Percentiles rank a stretch among this genome's conserved stretches.
Conservation (phyloP, 2,113 vertebrate genomes). For the Plectropomus leopardus region DNA sequence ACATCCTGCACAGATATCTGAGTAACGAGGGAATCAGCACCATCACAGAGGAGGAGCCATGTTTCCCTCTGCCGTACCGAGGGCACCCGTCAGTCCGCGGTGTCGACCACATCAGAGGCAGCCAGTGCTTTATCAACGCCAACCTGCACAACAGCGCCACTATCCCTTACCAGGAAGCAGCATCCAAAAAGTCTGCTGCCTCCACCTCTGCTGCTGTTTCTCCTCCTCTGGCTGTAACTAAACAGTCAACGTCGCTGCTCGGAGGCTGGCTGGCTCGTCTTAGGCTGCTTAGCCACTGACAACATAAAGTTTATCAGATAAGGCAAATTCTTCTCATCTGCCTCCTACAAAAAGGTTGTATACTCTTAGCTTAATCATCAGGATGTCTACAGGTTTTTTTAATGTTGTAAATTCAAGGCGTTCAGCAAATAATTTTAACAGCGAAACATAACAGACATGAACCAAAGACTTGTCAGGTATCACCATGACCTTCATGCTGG, state of each 20-base stretch:
- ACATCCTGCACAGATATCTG: constrained; percentile 89
- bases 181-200: constrained; percentile 79
- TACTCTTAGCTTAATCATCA: neutral
- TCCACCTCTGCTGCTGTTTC: constrained; percentile 55
- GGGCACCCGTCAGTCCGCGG: constrained; percentile 87
- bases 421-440: neutral
- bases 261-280: constrained; percentile 92
- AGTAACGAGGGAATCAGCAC: constrained; percentile 94
- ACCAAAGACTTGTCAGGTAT: neutral
- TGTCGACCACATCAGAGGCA: constrained; percentile 92
- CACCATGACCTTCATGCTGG: neutral
- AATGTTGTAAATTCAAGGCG: neutral
- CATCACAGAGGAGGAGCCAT: constrained; percentile 89
- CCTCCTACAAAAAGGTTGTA: neutral
- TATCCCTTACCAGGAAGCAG: constrained; percentile 91
- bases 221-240: constrained; percentile 40
- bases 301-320: neutral
- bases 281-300: constrained; percentile 93
- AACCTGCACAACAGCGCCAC: constrained; percentile 92
- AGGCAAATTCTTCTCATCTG: neutral
- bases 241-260: constrained; percentile 84
- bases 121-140: constrained; percentile 87
- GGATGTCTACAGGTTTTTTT: neutral
- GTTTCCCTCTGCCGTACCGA: constrained; percentile 80
- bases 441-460: neutral